A percentile compares a stretch with the other conserved stretches of the same genome.
Conservation (phyloP, 2,113 vertebrate genomes). For the Xiphorhynchus elegans region DNA sequence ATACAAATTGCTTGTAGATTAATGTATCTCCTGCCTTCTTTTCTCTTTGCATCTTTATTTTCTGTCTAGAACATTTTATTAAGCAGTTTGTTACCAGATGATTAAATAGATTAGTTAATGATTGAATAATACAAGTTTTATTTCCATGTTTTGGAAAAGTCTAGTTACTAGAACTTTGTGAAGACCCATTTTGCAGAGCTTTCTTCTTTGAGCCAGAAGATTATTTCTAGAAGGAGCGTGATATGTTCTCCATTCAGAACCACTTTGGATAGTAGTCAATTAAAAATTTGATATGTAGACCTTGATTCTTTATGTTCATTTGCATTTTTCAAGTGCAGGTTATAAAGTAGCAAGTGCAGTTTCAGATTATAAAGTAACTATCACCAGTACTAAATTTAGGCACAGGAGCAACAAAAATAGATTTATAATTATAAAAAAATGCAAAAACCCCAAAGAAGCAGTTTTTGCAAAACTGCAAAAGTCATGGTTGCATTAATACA, state of each 20-base stretch:
- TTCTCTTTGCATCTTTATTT: not conserved
- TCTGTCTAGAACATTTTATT: not conserved
- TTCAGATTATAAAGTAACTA: not conserved
- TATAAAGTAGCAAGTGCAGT: not conserved
- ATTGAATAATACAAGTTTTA: not conserved
- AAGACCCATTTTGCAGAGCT: not conserved
- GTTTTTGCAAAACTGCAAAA: not conserved
- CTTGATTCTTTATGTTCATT: not conserved
- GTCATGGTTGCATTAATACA: not conserved
- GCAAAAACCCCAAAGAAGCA: not conserved
- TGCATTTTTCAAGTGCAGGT: not conserved
- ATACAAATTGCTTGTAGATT: not conserved
- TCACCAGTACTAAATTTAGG: not conserved
- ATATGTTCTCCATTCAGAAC: not conserved
- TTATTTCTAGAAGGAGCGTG: not conserved
- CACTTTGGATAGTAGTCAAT: not conserved
- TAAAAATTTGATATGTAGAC: not conserved
- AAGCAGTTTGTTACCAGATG: not conserved
- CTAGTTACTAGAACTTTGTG: not conserved
- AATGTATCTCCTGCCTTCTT: not conserved
- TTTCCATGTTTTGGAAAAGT: not conserved
- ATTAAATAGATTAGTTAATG: not conserved
- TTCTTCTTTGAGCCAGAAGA: not conserved
- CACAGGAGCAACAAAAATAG: not conserved
- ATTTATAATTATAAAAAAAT: not conserved